Base-by-base conservation (phyloP, 2,113 vertebrate species). In the Macaca mulatta region DNA sequence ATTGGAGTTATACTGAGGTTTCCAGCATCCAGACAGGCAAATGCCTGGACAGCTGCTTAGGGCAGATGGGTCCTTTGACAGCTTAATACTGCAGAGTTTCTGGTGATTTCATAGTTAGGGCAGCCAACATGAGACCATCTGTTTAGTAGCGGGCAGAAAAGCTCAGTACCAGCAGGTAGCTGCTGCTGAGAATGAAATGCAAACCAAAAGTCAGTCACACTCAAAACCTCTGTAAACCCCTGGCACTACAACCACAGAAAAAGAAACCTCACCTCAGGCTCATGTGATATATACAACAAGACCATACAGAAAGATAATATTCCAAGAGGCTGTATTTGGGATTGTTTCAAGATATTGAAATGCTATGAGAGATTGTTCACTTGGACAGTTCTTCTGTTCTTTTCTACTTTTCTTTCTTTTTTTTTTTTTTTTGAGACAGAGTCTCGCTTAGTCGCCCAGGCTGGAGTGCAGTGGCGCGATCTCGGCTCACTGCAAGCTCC, bases 11-110 rank as follows among this genome's bases (percentile, higher is more conserved):
- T n/a, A 16, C 75, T 77, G 93, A 97, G 78, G 98, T 64, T 98
- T 97, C 93, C 96, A 95, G 97, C 35, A 79, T 40, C 43, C 40
- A 64, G 96, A 35, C 64, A 82, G 18, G 82, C 6, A 98, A 98
- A 90, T 97, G 98, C 97, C 96, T 96, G 97, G 98, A 93, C 98
- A 98, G 98, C 98, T 98, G 98, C 97, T 92, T 10, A 72, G 96
- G 98, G 96, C 98, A 98, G 97, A 97, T 87, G 96, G 98, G 98
- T 90, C 97, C 98, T 97, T 85, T 96, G 98, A 98, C 97, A 98
- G 98, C 95, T 97, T 75, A 94, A 88, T 96, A 92, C 38, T 77
- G 81, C 97, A 48, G 94, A 64, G 75, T 92, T 96, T 93, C 96
- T 95, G 95, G 96, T 91, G 92, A 95, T 78, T 89, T 81, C 61